Conservation (phyloP, 2,888 invertebrate species). For the Agriotes lineatus region DNA sequence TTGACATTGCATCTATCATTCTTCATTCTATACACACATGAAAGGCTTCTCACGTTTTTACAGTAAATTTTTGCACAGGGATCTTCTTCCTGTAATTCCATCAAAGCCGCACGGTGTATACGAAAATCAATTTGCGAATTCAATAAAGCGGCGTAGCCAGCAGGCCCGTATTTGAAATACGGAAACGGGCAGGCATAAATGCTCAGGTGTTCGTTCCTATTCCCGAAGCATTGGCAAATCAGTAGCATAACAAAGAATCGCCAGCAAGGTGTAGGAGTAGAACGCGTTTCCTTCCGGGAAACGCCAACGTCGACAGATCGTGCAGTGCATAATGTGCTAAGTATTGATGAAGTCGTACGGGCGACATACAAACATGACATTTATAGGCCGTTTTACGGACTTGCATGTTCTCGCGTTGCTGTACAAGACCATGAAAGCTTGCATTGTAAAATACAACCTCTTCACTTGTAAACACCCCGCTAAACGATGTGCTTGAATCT, state of each 20-base stretch:
- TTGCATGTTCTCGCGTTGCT: slow-evolving; percentile 35
- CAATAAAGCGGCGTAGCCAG: slow-evolving; percentile 22
- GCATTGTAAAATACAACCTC: slow-evolving; percentile 38
- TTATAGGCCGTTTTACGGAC: slow-evolving; percentile 43
- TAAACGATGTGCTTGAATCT: slow-evolving; percentile 37
- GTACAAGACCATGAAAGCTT: slow-evolving; percentile 39
- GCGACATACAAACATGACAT: slow-evolving; percentile 40
- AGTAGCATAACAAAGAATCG: slow-evolving; percentile 36
- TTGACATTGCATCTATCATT: too few relatives aligned
- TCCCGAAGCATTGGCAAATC: slow-evolving; percentile 27
- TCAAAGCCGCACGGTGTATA: slow-evolving; percentile 5
- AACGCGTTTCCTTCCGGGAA: slow-evolving; percentile 43
- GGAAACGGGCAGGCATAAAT: slow-evolving; percentile 14
- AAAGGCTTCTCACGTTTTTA: too few relatives aligned
- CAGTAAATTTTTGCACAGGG: background rate
- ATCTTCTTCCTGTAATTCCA: slow-evolving; percentile 2
- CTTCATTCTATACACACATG: too few relatives aligned
- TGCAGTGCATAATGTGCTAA: slow-evolving; percentile 41
- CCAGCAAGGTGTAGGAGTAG: slow-evolving; percentile 28
- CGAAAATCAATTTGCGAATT: slow-evolving; percentile 29
- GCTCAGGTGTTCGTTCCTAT: slow-evolving; percentile 36
- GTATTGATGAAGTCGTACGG: slow-evolving; percentile 45
- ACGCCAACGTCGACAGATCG: slow-evolving; percentile 42
- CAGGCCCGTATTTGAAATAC: slow-evolving; percentile 18
- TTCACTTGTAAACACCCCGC: slow-evolving; percentile 37